phyloP scores from a whole-genome alignment of 2,113 vertebrate genomes.

The Ciconia stormi region DNA sequence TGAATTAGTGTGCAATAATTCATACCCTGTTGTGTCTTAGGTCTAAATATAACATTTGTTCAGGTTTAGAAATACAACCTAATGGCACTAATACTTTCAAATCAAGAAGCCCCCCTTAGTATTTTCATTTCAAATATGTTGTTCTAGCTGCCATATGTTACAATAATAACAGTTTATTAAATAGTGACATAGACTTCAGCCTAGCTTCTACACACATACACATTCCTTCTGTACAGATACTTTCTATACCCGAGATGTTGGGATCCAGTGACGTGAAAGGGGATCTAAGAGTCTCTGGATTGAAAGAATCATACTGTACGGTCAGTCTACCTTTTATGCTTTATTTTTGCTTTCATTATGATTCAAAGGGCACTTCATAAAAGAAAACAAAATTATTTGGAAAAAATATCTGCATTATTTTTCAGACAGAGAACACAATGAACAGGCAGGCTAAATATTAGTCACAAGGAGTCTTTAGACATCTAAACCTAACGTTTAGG shows the following conservation, averaged over 20 bases:
- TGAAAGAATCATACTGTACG: background rate
- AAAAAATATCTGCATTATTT: background rate
- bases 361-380: background rate
- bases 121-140: conserved; percentile 71
- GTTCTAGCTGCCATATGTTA: conserved; percentile 59
- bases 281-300: background rate
- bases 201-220: background rate
- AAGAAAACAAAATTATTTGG: background rate
- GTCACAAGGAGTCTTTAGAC: background rate
- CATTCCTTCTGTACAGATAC: background rate
- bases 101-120: conserved; percentile 47
- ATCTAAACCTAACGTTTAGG: background rate
- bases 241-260: background rate
- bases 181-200: background rate
- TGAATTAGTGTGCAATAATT: conserved; percentile 79
- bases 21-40: conserved; percentile 71
- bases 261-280: background rate
- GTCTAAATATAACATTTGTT: conserved; percentile 77
- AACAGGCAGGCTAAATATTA: background rate
- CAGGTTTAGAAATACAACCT: conserved; percentile 71
- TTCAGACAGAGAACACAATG: background rate
- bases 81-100: conserved; percentile 75
- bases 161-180: conserved; percentile 61
- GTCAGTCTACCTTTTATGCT: background rate
- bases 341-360: background rate